Evolutionary conservation across 2,888 invertebrate genomes (phyloP), one percentile per base, ranked within the genome.

Genomic region (Notodonta dromedarius): DNA sequence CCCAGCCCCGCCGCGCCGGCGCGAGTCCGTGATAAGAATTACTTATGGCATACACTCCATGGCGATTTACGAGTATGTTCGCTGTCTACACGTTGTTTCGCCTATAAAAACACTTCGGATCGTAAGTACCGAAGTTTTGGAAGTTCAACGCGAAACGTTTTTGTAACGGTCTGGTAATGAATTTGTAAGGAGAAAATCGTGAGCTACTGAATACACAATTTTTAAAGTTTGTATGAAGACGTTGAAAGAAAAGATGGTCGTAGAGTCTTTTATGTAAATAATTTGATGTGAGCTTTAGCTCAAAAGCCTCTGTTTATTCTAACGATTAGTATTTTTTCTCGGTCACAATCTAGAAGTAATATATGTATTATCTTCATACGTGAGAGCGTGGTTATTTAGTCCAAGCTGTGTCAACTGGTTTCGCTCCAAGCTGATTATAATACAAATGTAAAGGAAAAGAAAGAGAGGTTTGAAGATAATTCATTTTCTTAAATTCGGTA

Each of bases 161-260:
- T 69, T 67, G 55, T 71, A 66, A 69, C 69, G 71, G 61, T 74
- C 71, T 65, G 66, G 58, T 74, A 74, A 74, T 76, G 72, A 74
- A 74, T 67, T 67, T 64, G 67, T 68, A 74, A 65, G 44, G 63
- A 40, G 35, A 39, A 44, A 74, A 63, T 71, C 69, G 56, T 14
- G 13, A 54, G 58, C 50, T 63, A 59, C 61, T 56, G 61, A 44
- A 51, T 56, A 52, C 56, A 51, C 56, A 48, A 40, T 64, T 60
- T 63, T 66, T 56, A 35, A 62, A 56, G 56, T 56, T 56, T 12
- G 39, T 13, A 7, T 39, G 39, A 14, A 5, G 13, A 42, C 13
- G 16, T 16, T 16, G 16, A 16, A 9, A 3, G 6, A 16, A 16
- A 16, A 50, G n/a, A 50, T 50, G 50, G 16, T 8, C n/a, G 9